Base-by-base conservation (phyloP, 2,888 invertebrate species). In the Tinea semifulvella region DNA sequence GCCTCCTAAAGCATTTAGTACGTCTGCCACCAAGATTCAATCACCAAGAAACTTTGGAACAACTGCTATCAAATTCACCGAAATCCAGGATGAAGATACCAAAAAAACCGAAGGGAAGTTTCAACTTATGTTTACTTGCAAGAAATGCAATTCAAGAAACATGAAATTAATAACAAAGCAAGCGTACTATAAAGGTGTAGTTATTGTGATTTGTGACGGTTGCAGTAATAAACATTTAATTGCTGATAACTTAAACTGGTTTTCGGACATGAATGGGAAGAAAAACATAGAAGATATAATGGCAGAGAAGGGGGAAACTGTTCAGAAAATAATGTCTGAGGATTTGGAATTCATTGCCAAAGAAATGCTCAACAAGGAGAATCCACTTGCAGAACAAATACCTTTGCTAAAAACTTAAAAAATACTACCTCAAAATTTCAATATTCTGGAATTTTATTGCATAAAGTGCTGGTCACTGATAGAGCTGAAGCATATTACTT, bases 201-300 rank as follows among this genome's bases (percentile, higher is more conserved):
- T 98, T 0, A 93, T 98, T 52, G 92, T 97, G 0, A 88, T 85
- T 44, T 98, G 98, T 66, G 86, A 87, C 44, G 91, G 91, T 0
- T 98, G 98, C 63, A 72, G 85, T 38, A 96, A 93, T 62, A 88
- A 92, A 65, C 98, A 98, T 72, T 80, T 98, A 17, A 97, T 98
- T 52, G 98, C 98, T 0, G 98, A 98, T 64, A 96, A 98, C 70
- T 81, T 98, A 1, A 92, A 92, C 50, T 98, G 98, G 98, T 98
- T 98, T 64, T 81, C 87, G 0, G 91, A 94, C 60, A 75, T 91
- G 59, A 77, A 87, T 56, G 88, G 87, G 1, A 88, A 86, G 57
- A 85, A 84, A 50, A 98, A 98, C 61, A 93, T 98, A 54, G 97
- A 98, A 79, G 90, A 92, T 50, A 92, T 96, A 25, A 79, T 98